Evolutionary conservation across 1,140 invertebrate species (phyloP), one percentile per base, ranked within the genome.

Genomic region (Trichomalopsis sarcophagae): DNA sequence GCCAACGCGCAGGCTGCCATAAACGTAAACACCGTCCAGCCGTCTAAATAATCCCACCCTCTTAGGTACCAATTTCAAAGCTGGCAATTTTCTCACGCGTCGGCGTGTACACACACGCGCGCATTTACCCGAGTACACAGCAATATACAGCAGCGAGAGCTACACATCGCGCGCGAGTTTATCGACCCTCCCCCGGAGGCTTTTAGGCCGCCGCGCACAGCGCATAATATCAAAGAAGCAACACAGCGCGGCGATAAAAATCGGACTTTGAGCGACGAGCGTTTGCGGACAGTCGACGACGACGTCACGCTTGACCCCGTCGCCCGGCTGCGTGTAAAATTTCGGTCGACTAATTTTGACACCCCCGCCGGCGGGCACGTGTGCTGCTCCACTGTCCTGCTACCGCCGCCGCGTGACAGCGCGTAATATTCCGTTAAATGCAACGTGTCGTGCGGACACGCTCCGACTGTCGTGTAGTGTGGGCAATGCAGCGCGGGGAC

Each of bases 361-460:
- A 50, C 75, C n/a, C 73, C 5, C 55, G 27, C 50, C 17, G 55
- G n/a, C 17, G 17, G 27, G 3, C 14, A 36, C 71, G 13, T 36
- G 36, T 76, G n/a, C n/a, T 76, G 44, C n/a, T 33, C 27, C n/a
- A 10, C 13, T 17, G 13, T 62, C 55, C 55, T 21, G 55, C 33
- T 81, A 27, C 27, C 27, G 27, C 1, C 27, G 66, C 40, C 69
- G 40, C 40, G 44, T 50, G 66, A 81, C 68, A 50, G 23, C 40
- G 13, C 62, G 80, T 73, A 81, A 81, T 81, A 81, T 73, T 73
- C 27, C 80, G 33, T 69, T 79, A 79, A 66, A 62, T 79, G 36
- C 77, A n/a, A 10, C 11, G 75, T 50, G 9, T 50, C 36, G 33
- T 44, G 36, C 21, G 55, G 55, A 62, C 55, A 62, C 55, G 69